Conservation (phyloP, 1,140 invertebrate genomes). For the Lordiphosa clarofinis region DNA sequence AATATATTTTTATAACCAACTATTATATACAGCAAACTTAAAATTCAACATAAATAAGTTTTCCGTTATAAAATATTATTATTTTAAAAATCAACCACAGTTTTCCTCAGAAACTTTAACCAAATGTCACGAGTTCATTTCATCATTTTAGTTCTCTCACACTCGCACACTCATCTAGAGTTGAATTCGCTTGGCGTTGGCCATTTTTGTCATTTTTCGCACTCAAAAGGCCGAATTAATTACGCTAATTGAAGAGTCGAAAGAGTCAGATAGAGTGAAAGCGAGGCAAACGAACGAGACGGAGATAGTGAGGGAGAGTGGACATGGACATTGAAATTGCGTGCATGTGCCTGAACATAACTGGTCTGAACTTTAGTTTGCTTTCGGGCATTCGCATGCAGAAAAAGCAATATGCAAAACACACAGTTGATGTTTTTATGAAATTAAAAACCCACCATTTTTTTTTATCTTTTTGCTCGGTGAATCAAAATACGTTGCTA, state of each 20-base stretch:
- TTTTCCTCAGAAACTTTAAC: neutral
- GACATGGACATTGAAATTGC: constrained; percentile 11
- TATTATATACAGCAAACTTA: too few species aligned
- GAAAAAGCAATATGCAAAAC: constrained; percentile 1
- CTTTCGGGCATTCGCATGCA: constrained; percentile 1
- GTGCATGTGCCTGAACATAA: constrained; percentile 7
- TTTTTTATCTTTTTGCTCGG: too few species aligned
- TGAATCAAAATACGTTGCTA: too few species aligned
- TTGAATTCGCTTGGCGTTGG: neutral
- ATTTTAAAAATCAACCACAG: too few species aligned
- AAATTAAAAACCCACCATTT: too few species aligned
- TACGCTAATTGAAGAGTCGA: constrained; percentile 37
- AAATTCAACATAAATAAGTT: too few species aligned
- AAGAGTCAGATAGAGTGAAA: neutral
- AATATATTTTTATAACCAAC: too few species aligned
- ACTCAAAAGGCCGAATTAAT: constrained; percentile 29
- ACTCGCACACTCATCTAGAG: neutral
- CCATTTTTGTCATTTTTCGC: constrained; percentile 22
- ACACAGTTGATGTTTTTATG: constrained; percentile 1
- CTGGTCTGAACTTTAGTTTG: constrained; percentile 2
- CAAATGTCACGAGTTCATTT: constrained; percentile 1
- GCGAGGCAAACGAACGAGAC: constrained; percentile 1
- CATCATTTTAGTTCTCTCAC: neutral
- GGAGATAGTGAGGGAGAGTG: neutral
- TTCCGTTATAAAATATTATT: too few species aligned